Conservation (phyloP, 2,113 vertebrate species). For the Dinomys branickii region DNA sequence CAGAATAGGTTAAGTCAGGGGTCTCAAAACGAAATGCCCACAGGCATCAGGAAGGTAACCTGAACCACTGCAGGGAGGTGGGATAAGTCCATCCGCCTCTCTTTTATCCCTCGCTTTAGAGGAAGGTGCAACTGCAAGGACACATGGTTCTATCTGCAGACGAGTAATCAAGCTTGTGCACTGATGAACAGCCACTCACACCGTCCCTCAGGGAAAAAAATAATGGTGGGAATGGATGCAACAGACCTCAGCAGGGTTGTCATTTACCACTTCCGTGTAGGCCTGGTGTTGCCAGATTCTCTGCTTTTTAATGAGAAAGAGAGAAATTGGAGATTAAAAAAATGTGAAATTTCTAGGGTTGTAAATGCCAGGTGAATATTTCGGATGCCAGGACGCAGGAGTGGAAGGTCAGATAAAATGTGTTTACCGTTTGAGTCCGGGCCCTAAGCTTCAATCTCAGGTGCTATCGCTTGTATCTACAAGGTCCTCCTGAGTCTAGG, state of each 20-base stretch:
- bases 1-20: neutral
- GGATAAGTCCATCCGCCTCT: neutral
- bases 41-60: neutral
- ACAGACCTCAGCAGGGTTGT: neutral
- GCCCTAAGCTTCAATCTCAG: neutral
- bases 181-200: neutral
- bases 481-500: neutral
- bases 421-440: neutral
- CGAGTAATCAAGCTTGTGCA: neutral
- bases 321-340: neutral
- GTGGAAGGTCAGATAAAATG: neutral
- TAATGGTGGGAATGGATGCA: no score
- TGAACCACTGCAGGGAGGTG: neutral
- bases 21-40: neutral
- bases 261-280: neutral
- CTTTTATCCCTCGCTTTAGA: neutral
- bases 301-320: neutral
- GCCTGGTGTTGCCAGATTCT: neutral
- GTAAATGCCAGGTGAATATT: neutral
- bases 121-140: neutral
- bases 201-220: neutral
- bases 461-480: neutral
- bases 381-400: neutral
- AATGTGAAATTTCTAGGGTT: neutral
- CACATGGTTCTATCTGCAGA: neutral